Base-by-base conservation (phyloP, 2,797 vertebrate genomes). In the Pangasius mekongensis region DNA sequence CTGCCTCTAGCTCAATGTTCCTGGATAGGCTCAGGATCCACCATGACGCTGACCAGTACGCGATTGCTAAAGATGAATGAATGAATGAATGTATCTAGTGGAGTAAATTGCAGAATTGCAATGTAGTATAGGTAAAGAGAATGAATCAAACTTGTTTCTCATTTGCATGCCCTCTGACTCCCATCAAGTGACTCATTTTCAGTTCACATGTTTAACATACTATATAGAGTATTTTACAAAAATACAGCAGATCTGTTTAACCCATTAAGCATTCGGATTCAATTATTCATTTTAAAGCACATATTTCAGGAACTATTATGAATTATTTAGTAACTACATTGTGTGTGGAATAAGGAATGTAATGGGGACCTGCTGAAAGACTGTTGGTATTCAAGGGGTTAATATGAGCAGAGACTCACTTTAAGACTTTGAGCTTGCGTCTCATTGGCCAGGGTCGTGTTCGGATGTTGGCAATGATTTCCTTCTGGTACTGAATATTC, bases 401-500 rank as follows among this genome's bases (percentile, higher is more conserved):
- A 84, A 84, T 47, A 67, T 82, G n/a, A 13, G 43, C 36, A 83
- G n/a, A 8, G 39, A 87, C 84, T 94, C 96, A 99, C 98, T 97
- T 98, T 60, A 99, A 94, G 0, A 95, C 97, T 94, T 95, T 95
- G 47, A 99, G 97, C 94, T 99, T 99, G 93, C 98, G 97, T 89
- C 97, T 96, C 97, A 99, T 99, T 0, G 97, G 97, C 98, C 98
- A 99, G 0, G 98, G 97, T 91, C 97, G 94, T 92, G 97, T 96
- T 87, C 97, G 96, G 89, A 99, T 98, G 88, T 98, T 98, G 87
- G 98, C 97, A 71, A 99, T 97, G 49, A 99, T 97, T 89, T 99
- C 98, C 90, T 99, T 99, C 95, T 99, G 98, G 91, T 97, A 96
- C 95, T 99, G 98, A 91, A 99, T 99, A 91, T 98, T 99, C 96